phyloP scores from a whole-genome alignment of 2,113 vertebrate species.

The Acanthochromis polyacanthus region DNA sequence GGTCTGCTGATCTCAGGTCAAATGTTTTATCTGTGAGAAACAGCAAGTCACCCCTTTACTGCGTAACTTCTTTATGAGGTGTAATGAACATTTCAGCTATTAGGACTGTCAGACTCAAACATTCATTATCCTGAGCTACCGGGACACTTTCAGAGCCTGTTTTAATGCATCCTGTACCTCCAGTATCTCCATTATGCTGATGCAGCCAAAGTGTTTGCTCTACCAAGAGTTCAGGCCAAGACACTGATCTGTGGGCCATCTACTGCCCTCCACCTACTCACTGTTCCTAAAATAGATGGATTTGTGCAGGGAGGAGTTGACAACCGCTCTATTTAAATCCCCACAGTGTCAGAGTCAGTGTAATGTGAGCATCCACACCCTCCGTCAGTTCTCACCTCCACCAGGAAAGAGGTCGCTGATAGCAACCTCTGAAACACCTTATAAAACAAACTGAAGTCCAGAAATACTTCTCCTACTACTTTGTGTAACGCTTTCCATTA shows the following conservation, averaged over 20 bases:
- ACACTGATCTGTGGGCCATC: constrained; percentile 49
- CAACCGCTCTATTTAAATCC: constrained; percentile 85
- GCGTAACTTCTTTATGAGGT: background rate
- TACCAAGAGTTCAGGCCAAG: constrained; percentile 33
- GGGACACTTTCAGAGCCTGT: background rate
- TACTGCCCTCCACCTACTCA: constrained; percentile 48
- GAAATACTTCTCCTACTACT: background rate
- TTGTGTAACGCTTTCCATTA: too few relatives aligned
- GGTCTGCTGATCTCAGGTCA: background rate
- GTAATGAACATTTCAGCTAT: background rate
- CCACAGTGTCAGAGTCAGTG: constrained; percentile 83
- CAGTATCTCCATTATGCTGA: constrained; percentile 32
- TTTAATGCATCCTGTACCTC: background rate
- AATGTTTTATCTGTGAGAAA: constrained; percentile 4
- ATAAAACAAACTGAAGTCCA: constrained; percentile 7
- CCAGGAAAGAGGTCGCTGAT: constrained; percentile 41
- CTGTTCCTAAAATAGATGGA: constrained; percentile 80
- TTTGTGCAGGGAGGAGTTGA: constrained; percentile 78
- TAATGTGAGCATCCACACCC: constrained; percentile 80
- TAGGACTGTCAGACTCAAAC: background rate
- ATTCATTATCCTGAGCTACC: background rate
- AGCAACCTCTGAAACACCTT: constrained; percentile 26
- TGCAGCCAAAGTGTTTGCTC: constrained; percentile 18
- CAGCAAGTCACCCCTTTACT: constrained; percentile 8
- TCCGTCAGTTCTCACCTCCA: constrained; percentile 58